These are phyloP conservation scores for Protonibea diacanthus DNA, from an alignment of 2,797 vertebrate species.

Conservation along the genomic window DNA sequence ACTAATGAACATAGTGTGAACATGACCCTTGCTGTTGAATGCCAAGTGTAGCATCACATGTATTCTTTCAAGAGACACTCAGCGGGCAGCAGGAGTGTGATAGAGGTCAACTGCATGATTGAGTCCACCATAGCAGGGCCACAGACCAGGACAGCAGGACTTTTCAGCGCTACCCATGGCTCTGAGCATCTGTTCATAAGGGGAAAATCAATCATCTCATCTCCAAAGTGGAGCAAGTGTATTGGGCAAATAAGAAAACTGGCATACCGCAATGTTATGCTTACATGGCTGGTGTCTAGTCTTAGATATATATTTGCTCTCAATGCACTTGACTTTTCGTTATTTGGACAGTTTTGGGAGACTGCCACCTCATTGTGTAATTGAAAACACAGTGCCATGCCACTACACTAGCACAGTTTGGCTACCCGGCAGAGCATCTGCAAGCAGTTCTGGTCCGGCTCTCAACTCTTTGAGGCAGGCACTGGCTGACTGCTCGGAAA, in stretches of 20 bases:
- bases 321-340: constrained; percentile 37
- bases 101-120: constrained; percentile 74
- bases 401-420: constrained; percentile 60
- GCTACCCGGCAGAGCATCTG: constrained; percentile 74
- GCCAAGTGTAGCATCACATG: constrained; percentile 25
- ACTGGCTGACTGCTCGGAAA: constrained; percentile 75
- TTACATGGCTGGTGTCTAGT: constrained; percentile 15
- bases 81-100: constrained; percentile 45
- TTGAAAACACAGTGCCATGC: constrained; percentile 76
- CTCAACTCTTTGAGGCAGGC: constrained; percentile 73
- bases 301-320: constrained; percentile 21
- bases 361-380: constrained; percentile 65
- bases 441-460: constrained; percentile 76
- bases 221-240: constrained; percentile 41
- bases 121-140: constrained; percentile 61
- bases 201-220: constrained; percentile 71
- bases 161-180: constrained; percentile 59
- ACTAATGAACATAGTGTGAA: constrained; percentile 26
- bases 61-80: constrained; percentile 52
- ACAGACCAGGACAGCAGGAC: constrained; percentile 62
- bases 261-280: constrained; percentile 11
- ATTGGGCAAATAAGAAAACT: constrained; percentile 39
- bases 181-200: constrained; percentile 70
- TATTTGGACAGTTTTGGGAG: constrained; percentile 45
- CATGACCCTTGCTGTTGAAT: constrained; percentile 32